Evolutionary conservation across 2,797 vertebrate genomes (phyloP).

Genomic region (Crax fasciolata): DNA sequence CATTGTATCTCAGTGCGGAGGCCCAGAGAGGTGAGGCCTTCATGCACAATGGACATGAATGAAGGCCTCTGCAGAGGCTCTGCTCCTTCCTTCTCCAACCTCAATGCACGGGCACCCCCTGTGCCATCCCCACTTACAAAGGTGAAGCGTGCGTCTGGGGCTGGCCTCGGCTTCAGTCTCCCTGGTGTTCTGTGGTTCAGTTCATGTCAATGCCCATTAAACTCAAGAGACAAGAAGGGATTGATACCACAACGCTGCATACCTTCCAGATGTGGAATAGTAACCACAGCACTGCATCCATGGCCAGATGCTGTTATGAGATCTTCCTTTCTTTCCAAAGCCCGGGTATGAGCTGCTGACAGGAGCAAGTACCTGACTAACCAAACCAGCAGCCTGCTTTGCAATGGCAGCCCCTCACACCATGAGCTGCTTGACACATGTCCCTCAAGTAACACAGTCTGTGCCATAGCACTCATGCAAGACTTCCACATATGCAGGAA

Average conservation of each 20-base stretch:
- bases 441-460: background rate
- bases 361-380: background rate
- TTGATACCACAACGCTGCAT: background rate
- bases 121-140: background rate
- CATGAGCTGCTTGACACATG: accelerated
- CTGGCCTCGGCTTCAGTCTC: background rate
- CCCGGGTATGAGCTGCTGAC: background rate
- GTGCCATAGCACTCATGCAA: background rate
- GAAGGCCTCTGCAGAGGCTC: background rate
- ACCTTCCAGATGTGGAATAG: background rate
- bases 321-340: background rate
- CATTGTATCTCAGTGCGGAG: accelerated
- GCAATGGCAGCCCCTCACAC: background rate
- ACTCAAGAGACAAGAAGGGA: background rate
- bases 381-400: background rate
- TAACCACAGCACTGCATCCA: background rate
- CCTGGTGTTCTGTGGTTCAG: background rate
- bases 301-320: background rate
- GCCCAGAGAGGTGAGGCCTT: background rate
- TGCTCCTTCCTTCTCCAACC: background rate
- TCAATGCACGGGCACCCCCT: no score
- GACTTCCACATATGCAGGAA: accelerated
- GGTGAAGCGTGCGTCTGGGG: background rate
- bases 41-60: no score
- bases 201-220: background rate